Evolutionary conservation across 2,113 vertebrate species (phyloP), one percentile per base, ranked within the genome.

Genomic region (Channa maculata): DNA sequence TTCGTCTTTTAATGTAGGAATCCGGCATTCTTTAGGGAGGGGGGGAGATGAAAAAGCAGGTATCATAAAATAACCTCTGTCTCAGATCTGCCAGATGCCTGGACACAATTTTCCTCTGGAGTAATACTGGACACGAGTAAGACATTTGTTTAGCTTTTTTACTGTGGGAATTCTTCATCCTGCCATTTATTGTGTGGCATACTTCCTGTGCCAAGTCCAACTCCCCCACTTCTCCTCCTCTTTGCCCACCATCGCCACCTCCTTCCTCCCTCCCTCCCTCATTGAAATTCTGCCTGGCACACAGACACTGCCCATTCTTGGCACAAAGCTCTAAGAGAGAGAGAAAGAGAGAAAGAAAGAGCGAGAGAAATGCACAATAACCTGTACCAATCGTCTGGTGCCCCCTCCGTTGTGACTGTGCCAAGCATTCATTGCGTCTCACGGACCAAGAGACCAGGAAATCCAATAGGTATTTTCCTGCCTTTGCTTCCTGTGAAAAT

Each of bases 241-340:
- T 70, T 78, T 86, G 57, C 79, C 83, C 86, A 86, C 86, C 86
- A 78, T 73, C 77, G 57, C 82, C 86, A 83, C 88, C 92, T 90
- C 88, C 90, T 90, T 88, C 84, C 85, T 86, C 84, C 81, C 91
- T 93, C 89, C 84, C 85, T 86, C 84, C 81, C 91, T 93, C 89
- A 93, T 93, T 94, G 86, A 94, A 92, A 93, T 94, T 93, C 93
- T 88, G 93, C 92, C 92, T 91, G 90, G 92, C 91, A 92, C 80
- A 90, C 89, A 91, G 90, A 90, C 87, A 83, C 92, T 91, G 92
- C 89, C 92, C 93, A 90, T 90, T 91, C 90, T 92, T 93, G 93
- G 92, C 92, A 94, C 86, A 79, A 86, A 85, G 84, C 89, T 90
- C 70, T 85, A 85, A 80, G 78, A 88, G 71, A 82, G 82, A 80